These are phyloP conservation scores for Rhynchomys soricoides DNA, from an alignment of 2,113 vertebrate species.

Conservation along the genomic window DNA sequence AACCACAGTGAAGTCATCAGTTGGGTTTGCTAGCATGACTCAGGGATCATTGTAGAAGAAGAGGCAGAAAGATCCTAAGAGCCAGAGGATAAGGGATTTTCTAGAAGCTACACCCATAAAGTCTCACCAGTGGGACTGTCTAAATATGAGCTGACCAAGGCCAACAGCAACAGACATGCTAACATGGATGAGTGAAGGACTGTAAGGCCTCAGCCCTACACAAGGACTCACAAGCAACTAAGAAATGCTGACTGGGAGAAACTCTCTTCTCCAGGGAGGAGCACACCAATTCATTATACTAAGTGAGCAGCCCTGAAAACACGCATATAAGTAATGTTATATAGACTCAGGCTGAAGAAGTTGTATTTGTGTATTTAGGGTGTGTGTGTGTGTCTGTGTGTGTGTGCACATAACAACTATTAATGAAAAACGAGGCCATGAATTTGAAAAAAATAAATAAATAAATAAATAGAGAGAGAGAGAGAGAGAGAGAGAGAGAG, in stretches of 20 bases:
- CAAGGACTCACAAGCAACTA: background rate
- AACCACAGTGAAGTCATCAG: background rate
- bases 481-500: background rate
- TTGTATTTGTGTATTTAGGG: background rate
- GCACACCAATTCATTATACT: background rate
- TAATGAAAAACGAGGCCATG: too few relatives aligned
- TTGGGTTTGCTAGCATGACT: background rate
- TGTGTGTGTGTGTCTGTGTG: background rate
- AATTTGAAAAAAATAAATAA: background rate
- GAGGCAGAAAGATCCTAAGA: background rate
- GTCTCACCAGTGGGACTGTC: background rate
- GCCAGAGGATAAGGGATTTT: background rate
- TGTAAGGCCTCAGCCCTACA: background rate
- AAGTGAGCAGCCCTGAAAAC: background rate
- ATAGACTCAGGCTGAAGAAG: background rate
- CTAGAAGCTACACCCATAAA: background rate
- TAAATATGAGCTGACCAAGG: background rate
- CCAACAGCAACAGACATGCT: background rate
- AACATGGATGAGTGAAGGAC: background rate
- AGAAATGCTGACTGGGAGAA: background rate
- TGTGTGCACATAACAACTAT: background rate
- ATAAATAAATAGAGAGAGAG: rapidly evolving
- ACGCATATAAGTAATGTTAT: background rate
- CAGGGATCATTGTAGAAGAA: background rate
- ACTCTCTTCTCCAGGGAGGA: background rate